These are phyloP conservation scores for Urechis unicinctus DNA, from an alignment of 2,888 invertebrate species.

Conservation along the genomic window DNA sequence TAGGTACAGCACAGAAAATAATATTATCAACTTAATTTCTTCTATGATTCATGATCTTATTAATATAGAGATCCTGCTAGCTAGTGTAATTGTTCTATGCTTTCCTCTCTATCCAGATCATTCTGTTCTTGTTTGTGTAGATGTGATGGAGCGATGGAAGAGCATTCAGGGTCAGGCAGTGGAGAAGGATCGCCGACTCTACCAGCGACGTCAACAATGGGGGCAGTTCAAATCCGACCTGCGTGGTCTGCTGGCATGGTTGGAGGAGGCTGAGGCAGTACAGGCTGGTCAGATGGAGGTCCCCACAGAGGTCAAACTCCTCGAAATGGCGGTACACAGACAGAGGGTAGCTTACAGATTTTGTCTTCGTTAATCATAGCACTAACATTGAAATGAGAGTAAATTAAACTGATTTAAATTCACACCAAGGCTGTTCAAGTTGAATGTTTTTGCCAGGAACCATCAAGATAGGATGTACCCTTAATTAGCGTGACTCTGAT, in stretches of 20 bases:
- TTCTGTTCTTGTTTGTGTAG: slow-evolving; percentile 16
- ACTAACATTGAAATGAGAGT: not conserved
- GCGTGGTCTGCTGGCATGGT: slow-evolving; percentile 39
- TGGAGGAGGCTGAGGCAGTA: slow-evolving; percentile 35
- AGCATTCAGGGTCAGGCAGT: slow-evolving; percentile 32
- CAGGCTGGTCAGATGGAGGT: slow-evolving; percentile 23
- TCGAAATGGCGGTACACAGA: slow-evolving; percentile 62
- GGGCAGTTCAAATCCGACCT: slow-evolving; percentile 42
- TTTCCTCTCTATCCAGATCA: not conserved
- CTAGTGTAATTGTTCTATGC: not conserved
- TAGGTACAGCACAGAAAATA: too few species aligned
- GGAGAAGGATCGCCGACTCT: slow-evolving; percentile 56
- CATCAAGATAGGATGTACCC: too few species aligned
- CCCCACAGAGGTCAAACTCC: slow-evolving; percentile 33
- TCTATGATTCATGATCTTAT: too few species aligned
- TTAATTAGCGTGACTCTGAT: too few species aligned
- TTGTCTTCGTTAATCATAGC: too few species aligned
- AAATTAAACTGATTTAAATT: not conserved
- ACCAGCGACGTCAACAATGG: slow-evolving; percentile 58
- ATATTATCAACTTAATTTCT: too few species aligned
- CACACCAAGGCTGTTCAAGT: too few species aligned
- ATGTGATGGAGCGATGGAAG: slow-evolving; percentile 39
- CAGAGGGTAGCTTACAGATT: slow-evolving; percentile 56
- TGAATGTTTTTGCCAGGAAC: too few species aligned
- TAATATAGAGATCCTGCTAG: too few species aligned